These are phyloP conservation scores for Chrysolina haemoptera DNA, from an alignment of 2,888 invertebrate species.

Conservation along the genomic window DNA sequence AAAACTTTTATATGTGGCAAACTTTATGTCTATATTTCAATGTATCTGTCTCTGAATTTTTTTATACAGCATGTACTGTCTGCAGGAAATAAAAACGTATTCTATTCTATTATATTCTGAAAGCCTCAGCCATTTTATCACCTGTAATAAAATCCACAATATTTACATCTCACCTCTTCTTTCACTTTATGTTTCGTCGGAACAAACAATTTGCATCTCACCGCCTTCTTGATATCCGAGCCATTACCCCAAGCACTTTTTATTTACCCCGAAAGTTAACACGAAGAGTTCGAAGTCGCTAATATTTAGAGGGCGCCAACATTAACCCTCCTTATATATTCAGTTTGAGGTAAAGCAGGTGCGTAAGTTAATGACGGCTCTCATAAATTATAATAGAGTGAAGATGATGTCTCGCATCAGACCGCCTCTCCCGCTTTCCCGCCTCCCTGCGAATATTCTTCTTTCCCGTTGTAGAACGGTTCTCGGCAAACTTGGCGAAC, in stretches of 20 bases:
- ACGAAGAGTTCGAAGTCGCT: constrained; percentile 19
- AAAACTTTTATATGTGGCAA: too few relatives aligned
- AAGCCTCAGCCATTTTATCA: too few relatives aligned
- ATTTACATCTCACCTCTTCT: too few relatives aligned
- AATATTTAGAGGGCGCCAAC: constrained; percentile 3
- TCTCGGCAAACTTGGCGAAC: constrained; percentile 44
- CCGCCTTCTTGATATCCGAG: neutral
- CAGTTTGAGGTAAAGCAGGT: constrained; percentile 55
- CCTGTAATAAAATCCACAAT: too few relatives aligned
- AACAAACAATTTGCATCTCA: neutral
- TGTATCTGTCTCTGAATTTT: too few relatives aligned
- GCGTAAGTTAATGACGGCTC: constrained; percentile 60
- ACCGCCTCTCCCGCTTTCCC: constrained; percentile 44
- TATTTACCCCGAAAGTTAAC: constrained; percentile 14
- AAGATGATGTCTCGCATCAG: constrained; percentile 62
- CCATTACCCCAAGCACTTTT: constrained; percentile 7
- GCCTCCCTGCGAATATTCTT: constrained; percentile 10
- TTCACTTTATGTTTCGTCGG: neutral
- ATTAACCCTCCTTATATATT: constrained; percentile 54
- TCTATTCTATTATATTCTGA: too few relatives aligned
- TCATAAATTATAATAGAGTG: constrained; percentile 64
- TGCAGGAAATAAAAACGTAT: too few relatives aligned
- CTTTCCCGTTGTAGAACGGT: constrained; percentile 37
- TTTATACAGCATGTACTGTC: too few relatives aligned
- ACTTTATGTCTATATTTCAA: too few relatives aligned